Evolutionary conservation across 2,797 vertebrate genomes (phyloP).

Genomic region (Sebastiscus albofasciatus): DNA sequence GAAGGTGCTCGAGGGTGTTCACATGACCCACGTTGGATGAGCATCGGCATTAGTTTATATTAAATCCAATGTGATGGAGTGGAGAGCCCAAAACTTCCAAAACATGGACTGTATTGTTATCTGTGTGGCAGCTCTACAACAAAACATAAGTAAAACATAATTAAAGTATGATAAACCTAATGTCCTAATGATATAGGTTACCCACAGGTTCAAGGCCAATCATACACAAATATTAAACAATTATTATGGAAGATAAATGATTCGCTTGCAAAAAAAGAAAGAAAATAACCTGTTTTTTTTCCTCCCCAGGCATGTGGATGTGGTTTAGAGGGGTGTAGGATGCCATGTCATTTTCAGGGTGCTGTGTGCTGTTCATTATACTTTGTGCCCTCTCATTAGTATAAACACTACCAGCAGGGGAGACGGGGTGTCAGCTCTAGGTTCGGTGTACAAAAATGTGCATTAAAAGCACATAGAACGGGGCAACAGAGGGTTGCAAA

Average conservation of each 20-base stretch:
- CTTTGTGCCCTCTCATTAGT: conserved; percentile 54
- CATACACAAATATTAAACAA: background rate
- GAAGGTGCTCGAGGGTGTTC: background rate
- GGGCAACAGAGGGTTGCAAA: background rate
- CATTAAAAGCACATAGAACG: background rate
- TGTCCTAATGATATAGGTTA: background rate
- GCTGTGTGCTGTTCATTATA: conserved; percentile 43
- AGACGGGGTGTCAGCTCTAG: conserved; percentile 4
- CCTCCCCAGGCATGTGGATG: conserved; percentile 31
- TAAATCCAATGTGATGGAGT: no score
- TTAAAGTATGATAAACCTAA: background rate
- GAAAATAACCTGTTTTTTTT: background rate
- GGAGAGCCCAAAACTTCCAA: background rate
- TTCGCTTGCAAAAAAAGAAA: background rate
- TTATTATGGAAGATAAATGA: background rate
- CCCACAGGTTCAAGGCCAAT: background rate
- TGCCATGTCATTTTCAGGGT: conserved; percentile 38
- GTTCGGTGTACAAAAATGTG: background rate
- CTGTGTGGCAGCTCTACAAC: background rate
- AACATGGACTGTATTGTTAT: background rate
- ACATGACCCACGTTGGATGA: background rate
- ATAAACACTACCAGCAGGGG: conserved; percentile 52
- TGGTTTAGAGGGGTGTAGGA: conserved; percentile 42
- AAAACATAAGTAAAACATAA: background rate
- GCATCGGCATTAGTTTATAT: no score